Evolutionary conservation across 2,888 invertebrate species (phyloP), one percentile per base, ranked within the genome.

Genomic region (Melanotus villosus): DNA sequence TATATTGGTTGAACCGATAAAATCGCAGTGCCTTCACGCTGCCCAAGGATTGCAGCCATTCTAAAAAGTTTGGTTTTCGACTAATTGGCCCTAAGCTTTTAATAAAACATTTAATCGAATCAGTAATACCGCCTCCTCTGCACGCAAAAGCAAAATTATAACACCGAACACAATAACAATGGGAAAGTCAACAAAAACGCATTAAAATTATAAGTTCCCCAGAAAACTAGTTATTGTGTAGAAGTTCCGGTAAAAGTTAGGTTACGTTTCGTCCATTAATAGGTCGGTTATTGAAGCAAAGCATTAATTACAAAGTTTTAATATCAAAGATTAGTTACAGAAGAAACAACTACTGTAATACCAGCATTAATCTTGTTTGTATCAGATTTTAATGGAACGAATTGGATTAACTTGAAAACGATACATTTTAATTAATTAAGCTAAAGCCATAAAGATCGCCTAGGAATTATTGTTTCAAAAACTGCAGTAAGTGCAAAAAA

Each of bases 71-170:
- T 16, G n/a, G 10, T 2, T 50, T 50, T 30, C 14, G 30, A 30
- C 50, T 45, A 45, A 45, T 45, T 45, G 45, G 19, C n/a, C n/a
- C 19, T 9, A 47, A 21, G n/a, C 47, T 21, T 47, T 47, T 47
- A 47, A 47, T 47, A 21, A 47, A 47, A 47, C 23, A 47, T 47
- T 47, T 45, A 45, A 45, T 47, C 21, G 23, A 47, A 47, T 47
- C 47, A 47, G 23, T 10, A 23, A 45, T 21, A 19, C 21, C 19
- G 9, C 16, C n/a, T 12, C 5, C 1, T 10, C 3, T 6, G 23
- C 47, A 47, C 47, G 47, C 47, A 12, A 47, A 6, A 23, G 9
- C 10, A 23, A 47, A 23, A 47, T 47, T 47, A 47, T 47, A 47
- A 23, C 47, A 47, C 5, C 2, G 23, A 47, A 47, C 47, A 23